A percentile compares a stretch with the other conserved stretches of the same genome.
phyloP scores from a whole-genome alignment of 2,888 invertebrate species.

The Cyclophora albipunctata region DNA sequence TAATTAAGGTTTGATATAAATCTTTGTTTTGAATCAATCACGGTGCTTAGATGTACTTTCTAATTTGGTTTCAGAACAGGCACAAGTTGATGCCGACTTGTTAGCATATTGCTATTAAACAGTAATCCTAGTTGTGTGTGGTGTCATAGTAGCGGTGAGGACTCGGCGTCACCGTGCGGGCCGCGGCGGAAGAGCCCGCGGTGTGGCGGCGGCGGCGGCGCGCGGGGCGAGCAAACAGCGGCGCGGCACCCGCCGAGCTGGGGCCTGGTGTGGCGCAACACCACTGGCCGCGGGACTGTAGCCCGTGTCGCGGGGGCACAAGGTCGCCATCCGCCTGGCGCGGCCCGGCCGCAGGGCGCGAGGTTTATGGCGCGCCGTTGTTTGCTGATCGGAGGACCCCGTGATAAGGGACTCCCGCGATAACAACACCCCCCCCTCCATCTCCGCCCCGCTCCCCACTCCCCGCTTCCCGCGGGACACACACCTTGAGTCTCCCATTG shows the following conservation, averaged over 20 bases:
- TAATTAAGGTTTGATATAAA: no score
- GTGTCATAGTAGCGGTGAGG: no score
- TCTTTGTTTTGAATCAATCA: no score
- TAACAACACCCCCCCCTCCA: not conserved
- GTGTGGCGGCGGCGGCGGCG: constrained; percentile 5
- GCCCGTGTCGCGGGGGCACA: not conserved
- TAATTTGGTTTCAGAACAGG: no score
- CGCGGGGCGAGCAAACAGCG: constrained; percentile 6
- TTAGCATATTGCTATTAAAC: no score
- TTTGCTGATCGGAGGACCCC: constrained; percentile 11
- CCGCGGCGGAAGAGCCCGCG: constrained; percentile 12
- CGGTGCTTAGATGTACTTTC: no score
- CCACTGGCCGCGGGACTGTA: no score
- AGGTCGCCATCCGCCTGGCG: not conserved
- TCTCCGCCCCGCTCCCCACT: no score
- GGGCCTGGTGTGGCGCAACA: not conserved
- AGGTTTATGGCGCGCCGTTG: constrained; percentile 16
- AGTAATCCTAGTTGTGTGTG: no score
- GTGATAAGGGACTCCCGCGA: constrained; percentile 15
- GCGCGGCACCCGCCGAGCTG: not conserved
- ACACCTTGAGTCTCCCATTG: no score
- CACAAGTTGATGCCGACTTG: no score
- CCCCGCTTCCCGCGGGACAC: no score
- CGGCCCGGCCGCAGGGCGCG: not conserved
- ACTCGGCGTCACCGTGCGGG: not conserved